phyloP scores from a whole-genome alignment of 2,113 vertebrate genomes.

The Neolamprologus variostigma region DNA sequence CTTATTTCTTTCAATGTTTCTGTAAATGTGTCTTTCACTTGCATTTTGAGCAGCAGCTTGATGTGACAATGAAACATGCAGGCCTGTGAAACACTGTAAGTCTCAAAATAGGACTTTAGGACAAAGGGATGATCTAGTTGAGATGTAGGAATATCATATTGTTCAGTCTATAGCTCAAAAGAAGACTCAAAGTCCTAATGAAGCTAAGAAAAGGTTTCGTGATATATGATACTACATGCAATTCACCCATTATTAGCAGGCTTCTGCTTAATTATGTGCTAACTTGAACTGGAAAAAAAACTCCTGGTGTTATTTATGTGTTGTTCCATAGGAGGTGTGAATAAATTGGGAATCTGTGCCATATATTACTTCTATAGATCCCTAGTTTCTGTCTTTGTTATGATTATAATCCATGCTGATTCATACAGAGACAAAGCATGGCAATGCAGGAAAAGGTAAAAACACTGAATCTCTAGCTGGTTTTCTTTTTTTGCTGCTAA shows the following conservation, averaged over 20 bases:
- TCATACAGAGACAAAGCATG: background rate
- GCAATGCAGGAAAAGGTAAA: background rate
- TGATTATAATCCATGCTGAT: background rate
- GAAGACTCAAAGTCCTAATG: background rate
- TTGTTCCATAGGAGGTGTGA: background rate
- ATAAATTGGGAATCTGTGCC: background rate
- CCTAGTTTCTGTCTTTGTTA: background rate
- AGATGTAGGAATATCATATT: background rate
- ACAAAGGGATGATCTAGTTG: background rate
- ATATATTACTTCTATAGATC: background rate
- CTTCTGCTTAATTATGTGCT: conserved; percentile 19
- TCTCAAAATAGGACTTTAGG: background rate
- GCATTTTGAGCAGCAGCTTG: background rate
- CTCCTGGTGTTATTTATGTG: background rate
- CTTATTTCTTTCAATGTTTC: background rate
- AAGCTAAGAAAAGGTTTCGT: background rate
- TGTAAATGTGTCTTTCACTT: background rate
- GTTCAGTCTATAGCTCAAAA: background rate
- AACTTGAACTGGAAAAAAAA: background rate
- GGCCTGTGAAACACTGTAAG: conserved; percentile 13
- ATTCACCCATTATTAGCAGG: conserved; percentile 14
- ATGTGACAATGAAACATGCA: conserved; percentile 11
- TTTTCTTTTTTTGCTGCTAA: background rate
- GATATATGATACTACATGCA: background rate
- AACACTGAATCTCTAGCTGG: background rate